Base-by-base conservation (phyloP, 2,113 vertebrate genomes). In the Otus sunia region DNA sequence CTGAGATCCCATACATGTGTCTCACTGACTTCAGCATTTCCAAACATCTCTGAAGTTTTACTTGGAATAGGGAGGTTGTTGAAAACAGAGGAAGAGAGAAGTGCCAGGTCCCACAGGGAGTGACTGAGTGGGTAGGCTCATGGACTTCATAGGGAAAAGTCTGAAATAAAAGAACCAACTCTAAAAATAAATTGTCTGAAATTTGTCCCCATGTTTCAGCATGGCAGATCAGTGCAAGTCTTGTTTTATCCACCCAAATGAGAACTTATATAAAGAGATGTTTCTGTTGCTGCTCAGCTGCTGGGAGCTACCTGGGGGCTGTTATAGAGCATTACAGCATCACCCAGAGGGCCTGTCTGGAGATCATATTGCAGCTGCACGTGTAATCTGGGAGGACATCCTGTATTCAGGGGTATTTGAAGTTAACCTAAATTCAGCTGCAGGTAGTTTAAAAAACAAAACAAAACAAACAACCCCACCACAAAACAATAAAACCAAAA, bases 131-230 rank as follows among this genome's bases (percentile, higher is more conserved):
- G 66, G 74, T 21, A 91, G 71, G 53, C 49, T 91, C 81, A 76
- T 15, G 37, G 81, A 53, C 81, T 58, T 39, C 80, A 94, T 20
- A 81, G 84, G 62, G 43, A 91, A 55, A 94, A 94, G 60, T 43
- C 92, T 69, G 62, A 96, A 91, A 92, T 76, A 87, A 64, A 84
- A 96, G 62, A 80, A 79, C 22, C n/a, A 62, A 36, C 41, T 69
- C 94, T 74, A 94, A 93, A 95, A 95, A 95, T 86, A 95, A 85
- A 37, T 29, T 41, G 71, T 45, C 73, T 96, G 83, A 92, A 79
- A 50, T 53, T 15, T 62, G 14, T 12, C 47, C 41, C 21, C 2
- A 2, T 39, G 43, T 86, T 91, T 79, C 77, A 78, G 66, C 26
- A 55, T 12, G 29, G 53, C 41, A 37, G n/a, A 43, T 50, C 50